phyloP scores from a whole-genome alignment of 1,140 invertebrate genomes.

The Cheumatopsyche charites region DNA sequence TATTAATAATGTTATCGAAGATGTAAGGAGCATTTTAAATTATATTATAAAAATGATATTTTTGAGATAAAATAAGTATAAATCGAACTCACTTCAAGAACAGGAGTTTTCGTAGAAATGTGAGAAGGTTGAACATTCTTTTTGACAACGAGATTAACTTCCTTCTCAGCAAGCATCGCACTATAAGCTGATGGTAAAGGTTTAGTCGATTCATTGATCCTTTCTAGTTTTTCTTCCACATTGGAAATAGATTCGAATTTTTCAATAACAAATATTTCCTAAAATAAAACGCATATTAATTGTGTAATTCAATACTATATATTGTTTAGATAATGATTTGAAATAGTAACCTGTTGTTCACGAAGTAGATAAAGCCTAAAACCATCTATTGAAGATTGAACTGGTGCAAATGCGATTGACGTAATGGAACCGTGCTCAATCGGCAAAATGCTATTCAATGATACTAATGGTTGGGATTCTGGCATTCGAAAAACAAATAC shows the following conservation, averaged over 20 bases:
- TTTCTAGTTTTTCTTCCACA: constrained; percentile 27
- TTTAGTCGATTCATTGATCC: constrained; percentile 19
- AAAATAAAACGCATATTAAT: background rate
- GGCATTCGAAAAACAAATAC: constrained; percentile 45
- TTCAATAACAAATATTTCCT: constrained; percentile 46
- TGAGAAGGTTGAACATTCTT: background rate
- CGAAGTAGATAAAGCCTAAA: constrained; percentile 43
- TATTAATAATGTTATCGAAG: too few species aligned
- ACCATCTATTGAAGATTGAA: constrained; percentile 16
- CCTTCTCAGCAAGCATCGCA: constrained; percentile 40
- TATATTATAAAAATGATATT: background rate
- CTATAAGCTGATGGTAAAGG: constrained; percentile 41
- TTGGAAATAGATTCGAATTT: constrained; percentile 15
- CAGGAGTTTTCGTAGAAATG: constrained; percentile 16
- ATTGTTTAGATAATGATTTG: too few species aligned
- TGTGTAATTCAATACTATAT: too few species aligned
- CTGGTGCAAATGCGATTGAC: constrained; percentile 42
- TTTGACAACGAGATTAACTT: constrained; percentile 13
- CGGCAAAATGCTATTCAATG: constrained; percentile 33
- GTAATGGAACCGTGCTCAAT: constrained; percentile 40
- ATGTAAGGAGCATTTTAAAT: too few species aligned
- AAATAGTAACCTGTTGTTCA: constrained; percentile 46
- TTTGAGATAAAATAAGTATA: background rate
- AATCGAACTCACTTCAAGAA: constrained; percentile 38
- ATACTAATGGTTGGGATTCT: constrained; percentile 34